phyloP scores from a whole-genome alignment of 2,888 invertebrate genomes.

The Coleophora flavipennella region DNA sequence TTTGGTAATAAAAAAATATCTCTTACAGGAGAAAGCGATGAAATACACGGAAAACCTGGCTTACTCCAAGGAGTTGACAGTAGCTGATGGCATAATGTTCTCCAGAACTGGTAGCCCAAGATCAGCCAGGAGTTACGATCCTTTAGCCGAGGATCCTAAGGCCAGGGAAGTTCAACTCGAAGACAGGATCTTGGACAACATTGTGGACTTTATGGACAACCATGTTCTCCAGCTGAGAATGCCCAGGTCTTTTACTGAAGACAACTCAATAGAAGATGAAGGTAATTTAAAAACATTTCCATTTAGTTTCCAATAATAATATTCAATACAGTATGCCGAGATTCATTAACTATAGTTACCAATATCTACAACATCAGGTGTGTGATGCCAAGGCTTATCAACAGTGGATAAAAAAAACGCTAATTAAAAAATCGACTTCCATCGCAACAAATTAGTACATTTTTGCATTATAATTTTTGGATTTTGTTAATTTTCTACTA shows the following conservation, averaged over 20 bases:
- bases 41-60: conserved; percentile 61
- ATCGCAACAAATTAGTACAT: too few relatives aligned
- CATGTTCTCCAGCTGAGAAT: conserved; percentile 59
- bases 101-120: conserved; percentile 53
- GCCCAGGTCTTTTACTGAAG: conserved; percentile 59
- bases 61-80: conserved; percentile 48
- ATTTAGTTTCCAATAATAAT: too few relatives aligned
- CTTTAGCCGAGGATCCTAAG: conserved; percentile 54
- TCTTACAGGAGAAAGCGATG: conserved; percentile 61
- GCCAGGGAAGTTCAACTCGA: conserved; percentile 53
- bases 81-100: conserved; percentile 55
- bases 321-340: too few relatives aligned
- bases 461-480: too few relatives aligned
- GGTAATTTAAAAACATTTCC: conserved; percentile 25
- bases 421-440: too few relatives aligned
- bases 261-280: conserved; percentile 61
- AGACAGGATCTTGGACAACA: conserved; percentile 61
- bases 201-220: conserved; percentile 57
- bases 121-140: conserved; percentile 58
- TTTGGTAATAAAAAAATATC: background rate
- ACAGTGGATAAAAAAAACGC: too few relatives aligned
- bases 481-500: too few relatives aligned
- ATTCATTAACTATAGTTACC: too few relatives aligned
- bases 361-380: too few relatives aligned
- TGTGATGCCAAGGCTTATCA: too few relatives aligned